Evolutionary conservation across 2,113 vertebrate species (phyloP).

Genomic region (Notarius lentiginosus): DNA sequence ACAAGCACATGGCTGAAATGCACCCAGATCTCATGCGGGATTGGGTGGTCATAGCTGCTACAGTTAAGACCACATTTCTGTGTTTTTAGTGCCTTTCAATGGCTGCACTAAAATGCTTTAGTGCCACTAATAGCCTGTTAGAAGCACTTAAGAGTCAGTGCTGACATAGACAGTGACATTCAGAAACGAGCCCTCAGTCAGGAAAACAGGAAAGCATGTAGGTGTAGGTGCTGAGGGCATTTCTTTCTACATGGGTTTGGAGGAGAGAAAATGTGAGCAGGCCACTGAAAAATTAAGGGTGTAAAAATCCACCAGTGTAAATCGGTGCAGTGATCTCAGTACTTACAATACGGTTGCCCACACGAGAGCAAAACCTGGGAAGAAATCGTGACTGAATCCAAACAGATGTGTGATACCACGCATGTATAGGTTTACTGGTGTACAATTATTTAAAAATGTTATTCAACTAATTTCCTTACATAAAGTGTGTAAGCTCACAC

Average conservation of each 20-base stretch:
- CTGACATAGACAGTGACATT: constrained; percentile 66
- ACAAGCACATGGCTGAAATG: constrained; percentile 31
- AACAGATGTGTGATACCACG: neutral
- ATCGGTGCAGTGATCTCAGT: neutral
- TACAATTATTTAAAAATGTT: neutral
- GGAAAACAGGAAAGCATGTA: constrained; percentile 48
- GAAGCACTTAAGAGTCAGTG: constrained; percentile 69
- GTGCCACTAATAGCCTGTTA: constrained; percentile 70
- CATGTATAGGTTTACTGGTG: neutral
- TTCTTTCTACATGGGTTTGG: neutral
- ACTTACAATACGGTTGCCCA: neutral
- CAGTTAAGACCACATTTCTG: constrained; percentile 57
- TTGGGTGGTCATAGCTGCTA: constrained; percentile 53
- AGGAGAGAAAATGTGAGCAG: neutral
- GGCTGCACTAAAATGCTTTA: constrained; percentile 65
- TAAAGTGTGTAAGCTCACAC: neutral
- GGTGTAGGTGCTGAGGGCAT: constrained; percentile 4
- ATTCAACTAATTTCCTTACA: neutral
- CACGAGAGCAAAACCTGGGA: neutral
- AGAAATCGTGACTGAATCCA: neutral
- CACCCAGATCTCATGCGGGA: constrained; percentile 31
- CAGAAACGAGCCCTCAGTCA: constrained; percentile 59
- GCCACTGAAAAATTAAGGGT: constrained; percentile 1
- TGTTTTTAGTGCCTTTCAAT: constrained; percentile 61
- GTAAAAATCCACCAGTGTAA: neutral